Evolutionary conservation across 2,797 vertebrate genomes (phyloP).

Genomic region (Aldrovandia affinis): DNA sequence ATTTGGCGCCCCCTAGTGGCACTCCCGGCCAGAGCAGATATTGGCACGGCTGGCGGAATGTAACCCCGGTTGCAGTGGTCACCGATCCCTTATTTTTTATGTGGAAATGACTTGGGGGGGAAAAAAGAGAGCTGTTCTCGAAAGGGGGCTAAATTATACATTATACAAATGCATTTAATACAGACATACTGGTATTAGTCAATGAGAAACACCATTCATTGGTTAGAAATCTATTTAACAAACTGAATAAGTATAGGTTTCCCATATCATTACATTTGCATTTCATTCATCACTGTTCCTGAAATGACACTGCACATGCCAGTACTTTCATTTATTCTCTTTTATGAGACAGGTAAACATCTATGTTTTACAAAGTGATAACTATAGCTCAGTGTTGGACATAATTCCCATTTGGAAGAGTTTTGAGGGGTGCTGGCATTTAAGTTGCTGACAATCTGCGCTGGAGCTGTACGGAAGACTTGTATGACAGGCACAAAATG

Average conservation of each 20-base stretch:
- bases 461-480: slow-evolving; percentile 10
- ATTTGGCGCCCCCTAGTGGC: no score
- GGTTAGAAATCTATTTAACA: background rate
- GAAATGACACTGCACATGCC: background rate
- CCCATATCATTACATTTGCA: background rate
- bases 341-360: slow-evolving; percentile 12
- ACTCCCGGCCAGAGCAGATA: no score
- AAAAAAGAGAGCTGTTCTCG: background rate
- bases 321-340: background rate
- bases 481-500: background rate
- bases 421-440: background rate
- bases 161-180: no score
- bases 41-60: no score
- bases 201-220: background rate
- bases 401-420: slow-evolving; percentile 26
- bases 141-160: background rate
- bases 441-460: background rate
- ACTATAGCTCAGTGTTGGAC: slow-evolving; percentile 20
- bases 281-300: background rate
- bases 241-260: background rate
- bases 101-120: background rate
- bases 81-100: background rate
- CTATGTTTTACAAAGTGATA: background rate
- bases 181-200: no score
- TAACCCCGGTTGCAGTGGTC: no score